A percentile compares a stretch with the other conserved stretches of the same genome.
Conservation (phyloP, 2,888 invertebrate genomes). For the Caenorhabditis zanzibari region DNA sequence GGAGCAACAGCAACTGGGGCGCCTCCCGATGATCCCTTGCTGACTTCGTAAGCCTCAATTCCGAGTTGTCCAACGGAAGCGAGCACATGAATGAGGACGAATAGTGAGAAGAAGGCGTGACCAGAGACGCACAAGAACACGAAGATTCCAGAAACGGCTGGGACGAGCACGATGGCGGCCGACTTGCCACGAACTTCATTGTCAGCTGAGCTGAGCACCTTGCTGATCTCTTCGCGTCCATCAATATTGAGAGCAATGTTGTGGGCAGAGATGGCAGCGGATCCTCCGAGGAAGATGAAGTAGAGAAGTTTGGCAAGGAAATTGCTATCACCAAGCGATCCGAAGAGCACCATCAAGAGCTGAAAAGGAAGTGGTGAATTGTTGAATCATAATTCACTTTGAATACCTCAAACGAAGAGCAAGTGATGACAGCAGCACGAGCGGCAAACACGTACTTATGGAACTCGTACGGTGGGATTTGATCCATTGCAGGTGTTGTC, state of each 20-base stretch:
- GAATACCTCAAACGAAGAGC: slow-evolving; percentile 55
- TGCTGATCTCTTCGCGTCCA: slow-evolving; percentile 63
- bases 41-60: slow-evolving; percentile 64
- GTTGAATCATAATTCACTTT: neutral
- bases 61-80: slow-evolving; percentile 65
- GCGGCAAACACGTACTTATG: slow-evolving; percentile 64
- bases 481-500: slow-evolving; percentile 60
- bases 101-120: slow-evolving; percentile 67
- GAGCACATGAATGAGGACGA: slow-evolving; percentile 65
- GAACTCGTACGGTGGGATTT: slow-evolving; percentile 69
- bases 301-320: slow-evolving; percentile 62
- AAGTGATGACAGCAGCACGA: slow-evolving; percentile 59
- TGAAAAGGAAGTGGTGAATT: neutral
- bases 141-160: slow-evolving; percentile 60
- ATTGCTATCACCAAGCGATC: slow-evolving; percentile 56
- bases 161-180: slow-evolving; percentile 55
- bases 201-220: slow-evolving; percentile 44
- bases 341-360: slow-evolving; percentile 62
- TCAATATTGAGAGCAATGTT: slow-evolving; percentile 64
- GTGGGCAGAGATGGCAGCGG: slow-evolving; percentile 59
- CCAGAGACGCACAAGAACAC: slow-evolving; percentile 67
- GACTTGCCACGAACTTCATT: slow-evolving; percentile 62
- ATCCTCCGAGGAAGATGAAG: slow-evolving; percentile 59
- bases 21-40: slow-evolving; percentile 38
- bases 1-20: neutral